Conservation (phyloP, 2,888 invertebrate species). For the Xestia sexstrigata region DNA sequence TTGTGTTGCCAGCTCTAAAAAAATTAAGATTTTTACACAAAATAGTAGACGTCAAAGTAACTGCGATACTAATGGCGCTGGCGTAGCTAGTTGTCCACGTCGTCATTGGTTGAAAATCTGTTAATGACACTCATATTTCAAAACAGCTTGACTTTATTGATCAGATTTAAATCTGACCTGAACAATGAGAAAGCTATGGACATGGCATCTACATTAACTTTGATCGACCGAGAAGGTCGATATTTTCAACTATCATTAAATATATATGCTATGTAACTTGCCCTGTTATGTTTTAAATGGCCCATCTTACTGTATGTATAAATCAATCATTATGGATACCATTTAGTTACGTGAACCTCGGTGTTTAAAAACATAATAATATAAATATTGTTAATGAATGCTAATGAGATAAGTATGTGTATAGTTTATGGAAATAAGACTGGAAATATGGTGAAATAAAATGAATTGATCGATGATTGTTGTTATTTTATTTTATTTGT, state of each 20-base stretch:
- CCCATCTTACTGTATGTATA: slow-evolving; percentile 33
- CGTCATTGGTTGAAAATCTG: too few relatives aligned
- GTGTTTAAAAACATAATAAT: slow-evolving; percentile 53
- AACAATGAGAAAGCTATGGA: not conserved
- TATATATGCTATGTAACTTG: not conserved
- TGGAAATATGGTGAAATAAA: slow-evolving; percentile 59
- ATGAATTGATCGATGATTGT: slow-evolving; percentile 42
- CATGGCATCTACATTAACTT: not conserved
- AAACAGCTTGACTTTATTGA: not conserved
- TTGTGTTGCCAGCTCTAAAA: slow-evolving; percentile 14
- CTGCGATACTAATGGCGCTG: not conserved
- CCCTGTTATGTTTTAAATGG: slow-evolving; percentile 32
- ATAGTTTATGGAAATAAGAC: slow-evolving; percentile 64
- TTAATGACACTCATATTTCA: not conserved
- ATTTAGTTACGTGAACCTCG: slow-evolving; percentile 60
- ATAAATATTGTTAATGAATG: slow-evolving; percentile 59
- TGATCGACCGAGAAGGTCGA: not conserved
- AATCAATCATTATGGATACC: slow-evolving; percentile 34
- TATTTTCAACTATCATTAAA: not conserved
- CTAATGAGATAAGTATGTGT: slow-evolving; percentile 49
- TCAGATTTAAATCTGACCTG: not conserved
- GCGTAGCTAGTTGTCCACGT: not conserved
- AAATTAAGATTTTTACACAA: not conserved
- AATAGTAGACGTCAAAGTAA: not conserved
- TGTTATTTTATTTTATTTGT: slow-evolving; percentile 39